Evolutionary conservation across 2,888 invertebrate species (phyloP), one percentile per base, ranked within the genome.

Genomic region (Ditula angustiorana): DNA sequence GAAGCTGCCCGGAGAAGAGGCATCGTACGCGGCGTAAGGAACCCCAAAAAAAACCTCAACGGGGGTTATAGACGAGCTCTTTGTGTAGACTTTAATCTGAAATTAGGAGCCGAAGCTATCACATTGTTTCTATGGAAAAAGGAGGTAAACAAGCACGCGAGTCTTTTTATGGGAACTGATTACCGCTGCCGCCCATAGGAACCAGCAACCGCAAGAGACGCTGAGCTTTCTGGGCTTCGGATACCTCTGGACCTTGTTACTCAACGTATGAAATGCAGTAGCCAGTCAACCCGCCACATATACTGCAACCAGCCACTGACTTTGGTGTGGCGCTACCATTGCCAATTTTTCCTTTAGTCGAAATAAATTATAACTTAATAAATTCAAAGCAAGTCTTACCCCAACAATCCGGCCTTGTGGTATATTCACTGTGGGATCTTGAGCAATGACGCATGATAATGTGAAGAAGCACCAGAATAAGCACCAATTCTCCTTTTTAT

Each of bases 1-100:
- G 55, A 95, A 89, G 71, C 94, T 88, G n/a, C 95, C 96, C 53
- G 95, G 79, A 0, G 97, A 97, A 11, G 97, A 94, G 69, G 50
- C 33, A 44, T 63, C 63, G 44, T 63, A 52, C 19, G 95, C 94
- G 24, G 97, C 97, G 78, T 96, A 98, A 0, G 97, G 98, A 67
- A 98, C 94, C 16, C 97, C 96, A 71, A 95, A 92, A 83, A 94
- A 97, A 56, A 95, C 95, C 83, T 95, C 95, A 4, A 96, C 94
- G 0, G 95, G 94, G 53, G 88, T 92, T 58, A 94, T 87, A 11
- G 94, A 93, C 46, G 92, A 92, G 16, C 33, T 57, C 74, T 95
- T 95, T 10, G 95, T 93, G 78, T 94, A 95, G 30, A 95, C 93
- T 87, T 95, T 95, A 11, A 95, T 93, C 96, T 96, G 87, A 57